These are phyloP conservation scores for Tringa solitaria DNA, from an alignment of 2,113 vertebrate species.

Conservation along the genomic window DNA sequence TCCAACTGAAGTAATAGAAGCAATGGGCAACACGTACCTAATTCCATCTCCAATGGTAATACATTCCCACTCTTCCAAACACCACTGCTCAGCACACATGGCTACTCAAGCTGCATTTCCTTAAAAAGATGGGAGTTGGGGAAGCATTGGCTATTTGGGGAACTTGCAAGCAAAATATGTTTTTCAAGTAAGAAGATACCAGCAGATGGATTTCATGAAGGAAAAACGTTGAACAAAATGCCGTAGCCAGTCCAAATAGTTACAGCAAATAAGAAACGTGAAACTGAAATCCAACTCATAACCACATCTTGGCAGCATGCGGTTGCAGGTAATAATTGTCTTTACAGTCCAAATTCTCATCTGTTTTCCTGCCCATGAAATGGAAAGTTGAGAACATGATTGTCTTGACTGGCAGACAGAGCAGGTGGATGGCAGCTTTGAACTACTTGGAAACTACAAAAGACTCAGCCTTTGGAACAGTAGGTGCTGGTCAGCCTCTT, in stretches of 20 bases:
- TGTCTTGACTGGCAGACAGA: background rate
- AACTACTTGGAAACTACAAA: background rate
- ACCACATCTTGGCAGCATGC: background rate
- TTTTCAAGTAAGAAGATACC: background rate
- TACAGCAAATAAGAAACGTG: background rate
- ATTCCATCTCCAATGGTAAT: background rate
- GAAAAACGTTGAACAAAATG: slow-evolving; percentile 10
- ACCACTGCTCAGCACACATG: background rate
- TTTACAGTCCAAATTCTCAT: background rate
- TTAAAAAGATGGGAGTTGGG: background rate
- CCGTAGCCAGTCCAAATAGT: background rate
- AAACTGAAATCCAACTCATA: background rate
- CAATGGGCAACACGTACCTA: background rate
- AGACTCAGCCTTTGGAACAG: background rate
- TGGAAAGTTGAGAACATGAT: background rate
- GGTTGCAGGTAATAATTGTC: slow-evolving; percentile 8
- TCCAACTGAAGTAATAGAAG: background rate
- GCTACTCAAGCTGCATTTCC: background rate
- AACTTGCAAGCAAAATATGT: background rate
- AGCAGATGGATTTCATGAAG: slow-evolving; percentile 22
- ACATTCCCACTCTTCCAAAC: background rate
- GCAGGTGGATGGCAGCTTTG: background rate
- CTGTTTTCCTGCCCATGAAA: background rate
- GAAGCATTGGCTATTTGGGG: background rate
- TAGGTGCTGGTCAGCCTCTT: background rate